Base-by-base conservation (phyloP, 1,140 invertebrate species). In the Subanguina moxae region DNA sequence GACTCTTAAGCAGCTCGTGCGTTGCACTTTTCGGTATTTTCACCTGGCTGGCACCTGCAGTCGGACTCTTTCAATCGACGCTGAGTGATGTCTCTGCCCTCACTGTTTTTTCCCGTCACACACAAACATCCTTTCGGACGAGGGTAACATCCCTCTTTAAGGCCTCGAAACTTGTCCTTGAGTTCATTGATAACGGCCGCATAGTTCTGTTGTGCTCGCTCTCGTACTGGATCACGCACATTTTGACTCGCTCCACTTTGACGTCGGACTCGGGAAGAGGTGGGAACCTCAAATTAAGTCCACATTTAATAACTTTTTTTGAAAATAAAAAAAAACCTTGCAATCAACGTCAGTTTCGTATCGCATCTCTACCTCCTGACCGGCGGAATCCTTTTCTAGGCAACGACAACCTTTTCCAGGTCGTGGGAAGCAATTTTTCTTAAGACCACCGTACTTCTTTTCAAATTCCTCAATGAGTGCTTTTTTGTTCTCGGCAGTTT, bases 21-120 rank as follows among this genome's bases (percentile, higher is more conserved):
- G 0, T 73, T 76, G 28, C 75, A 76, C 56, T 72, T 72, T 17
- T 21, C 9, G 13, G 68, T 27, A 11, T 58, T 32, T 64, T 76
- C 74, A 3, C 65, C 69, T n/a, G 68, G 68, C 9, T 58, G 38
- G 46, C 75, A 76, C 64, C 78, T 76, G 57, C 75, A 76, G 38
- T 78, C 76, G 25, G 68, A 56, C 30, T 76, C 75, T 61, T 78
- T 76, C 63, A 76, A 70, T 19, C 67, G 62, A 23, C 75, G 67
- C 43, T 78, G 72, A 23, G 76, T 76, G n/a, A 75, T 72, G 32
- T 76, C 75, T 42, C 73, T 76, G n/a, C 75, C 75, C 21, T 74
- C 48, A 17, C 25, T 32, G 38, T 76, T 70, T 46, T 76, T 76
- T 17, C 75, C 75, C 30, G 76, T 52, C 19, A 76, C 76, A 65